Evolutionary conservation across 2,888 invertebrate genomes (phyloP), one percentile per base, ranked within the genome.

Genomic region (Minunthozetes semirufus): DNA sequence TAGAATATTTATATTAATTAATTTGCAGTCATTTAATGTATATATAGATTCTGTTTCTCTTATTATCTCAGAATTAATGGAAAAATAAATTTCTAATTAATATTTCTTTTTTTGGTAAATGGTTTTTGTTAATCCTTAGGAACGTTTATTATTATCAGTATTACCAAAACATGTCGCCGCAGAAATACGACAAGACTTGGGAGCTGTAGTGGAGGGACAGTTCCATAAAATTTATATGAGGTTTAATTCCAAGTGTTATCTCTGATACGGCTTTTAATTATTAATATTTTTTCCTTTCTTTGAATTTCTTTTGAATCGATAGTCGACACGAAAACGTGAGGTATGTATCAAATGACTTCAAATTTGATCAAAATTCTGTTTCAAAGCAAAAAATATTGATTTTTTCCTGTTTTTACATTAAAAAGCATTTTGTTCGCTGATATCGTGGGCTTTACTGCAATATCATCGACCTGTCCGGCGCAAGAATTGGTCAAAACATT

Each of bases 211-310:
- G 76, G 93, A 93, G 81, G 94, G 93, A 2, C 95, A 95, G 83
- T 96, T 96, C 84, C 94, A 95, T 85, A 95, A 95, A 85, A 95
- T 96, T 82, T 96, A 95, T 84, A 95, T 96, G 94, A 94, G 74
- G 73, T 72, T 27, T 15, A 93, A 79, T 33, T 33, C 33, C 33
- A 33, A 33, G 33, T 33, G 6, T 50, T 87, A 95, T 25, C 94
- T 95, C 83, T 72, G 8, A 53, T 17, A 15, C 3, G 19, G 25
- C 11, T 6, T 17, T 42, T 29, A n/a, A 11, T 56, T 48, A 59
- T 53, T n/a, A 19, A 15, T 56, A 25, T 29, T 72, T 50, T 9
- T 17, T 33, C 15, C 59, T 53, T 56, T 50, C 13, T 19, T 17
- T 4, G n/a, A 56, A 56, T 53, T 72, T 4, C 48, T 72, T 72